These are phyloP conservation scores for Erebia palarica DNA, from an alignment of 2,888 invertebrate genomes.

Conservation along the genomic window DNA sequence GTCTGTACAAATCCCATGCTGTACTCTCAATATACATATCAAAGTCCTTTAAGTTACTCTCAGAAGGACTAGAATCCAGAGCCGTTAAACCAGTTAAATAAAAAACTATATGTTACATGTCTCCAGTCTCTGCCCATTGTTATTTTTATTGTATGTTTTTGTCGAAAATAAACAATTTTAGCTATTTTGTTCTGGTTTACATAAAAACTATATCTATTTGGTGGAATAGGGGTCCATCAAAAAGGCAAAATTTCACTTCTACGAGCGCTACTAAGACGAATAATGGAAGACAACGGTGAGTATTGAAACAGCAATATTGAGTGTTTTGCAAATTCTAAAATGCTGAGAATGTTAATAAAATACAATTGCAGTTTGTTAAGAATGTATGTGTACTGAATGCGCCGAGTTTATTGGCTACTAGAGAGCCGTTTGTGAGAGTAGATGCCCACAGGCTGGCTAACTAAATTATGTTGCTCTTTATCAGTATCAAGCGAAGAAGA, in stretches of 20 bases:
- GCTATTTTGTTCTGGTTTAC: no score
- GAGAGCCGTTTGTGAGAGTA: not conserved
- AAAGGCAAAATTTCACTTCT: slow-evolving; percentile 51
- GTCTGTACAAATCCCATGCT: no score
- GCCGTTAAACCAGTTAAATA: no score
- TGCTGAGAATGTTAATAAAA: not conserved
- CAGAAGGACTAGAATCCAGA: no score
- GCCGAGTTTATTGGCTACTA: not conserved
- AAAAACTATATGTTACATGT: no score
- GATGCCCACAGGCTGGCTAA: not conserved
- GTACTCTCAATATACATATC: no score
- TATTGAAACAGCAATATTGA: slow-evolving; percentile 18
- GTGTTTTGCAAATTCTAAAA: not conserved
- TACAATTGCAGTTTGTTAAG: not conserved
- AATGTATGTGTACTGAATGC: not conserved
- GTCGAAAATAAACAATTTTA: no score
- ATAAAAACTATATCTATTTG: not conserved
- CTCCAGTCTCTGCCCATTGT: no score
- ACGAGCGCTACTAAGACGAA: slow-evolving; percentile 47
- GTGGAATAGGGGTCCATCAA: not conserved
- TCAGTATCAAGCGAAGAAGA: slow-evolving; percentile 32
- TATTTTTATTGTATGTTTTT: no score
- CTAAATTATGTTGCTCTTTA: slow-evolving; percentile 3
- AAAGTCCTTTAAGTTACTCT: no score
- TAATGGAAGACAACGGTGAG: slow-evolving; percentile 60